These are phyloP conservation scores for Acleris emargana DNA, from an alignment of 2,888 invertebrate species.

Conservation along the genomic window DNA sequence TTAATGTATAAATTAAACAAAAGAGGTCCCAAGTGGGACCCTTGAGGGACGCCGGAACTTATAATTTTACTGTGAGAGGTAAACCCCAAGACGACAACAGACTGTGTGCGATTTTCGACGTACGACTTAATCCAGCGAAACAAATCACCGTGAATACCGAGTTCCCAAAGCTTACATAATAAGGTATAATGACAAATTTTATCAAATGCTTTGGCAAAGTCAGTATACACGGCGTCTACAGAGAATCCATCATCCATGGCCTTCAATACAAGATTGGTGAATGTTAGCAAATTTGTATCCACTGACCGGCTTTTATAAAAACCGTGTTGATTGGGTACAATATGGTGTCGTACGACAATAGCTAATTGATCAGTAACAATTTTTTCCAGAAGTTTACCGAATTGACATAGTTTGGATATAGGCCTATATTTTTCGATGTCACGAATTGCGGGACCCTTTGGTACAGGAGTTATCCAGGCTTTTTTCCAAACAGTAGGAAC, in stretches of 20 bases:
- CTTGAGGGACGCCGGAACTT: not conserved
- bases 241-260: not conserved
- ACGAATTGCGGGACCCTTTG: too few species aligned
- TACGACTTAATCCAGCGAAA: not conserved
- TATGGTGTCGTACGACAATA: too few species aligned
- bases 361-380: too few species aligned
- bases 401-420: too few species aligned
- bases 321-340: not conserved
- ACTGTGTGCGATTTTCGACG: too few species aligned
- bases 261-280: not conserved
- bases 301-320: not conserved
- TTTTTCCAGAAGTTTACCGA: too few species aligned
- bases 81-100: not conserved
- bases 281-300: not conserved
- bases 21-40: not conserved
- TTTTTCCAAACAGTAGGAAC: not conserved
- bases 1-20: too few species aligned
- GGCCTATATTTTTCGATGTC: too few species aligned
- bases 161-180: not conserved
- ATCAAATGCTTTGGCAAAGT: constrained; percentile 3
- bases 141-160: constrained; percentile 4
- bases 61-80: not conserved
- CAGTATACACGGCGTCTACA: constrained; percentile 3
- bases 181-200: not conserved
- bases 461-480: not conserved